Conservation (phyloP, 1,140 invertebrate genomes). For the Drosophila bipectinata region DNA sequence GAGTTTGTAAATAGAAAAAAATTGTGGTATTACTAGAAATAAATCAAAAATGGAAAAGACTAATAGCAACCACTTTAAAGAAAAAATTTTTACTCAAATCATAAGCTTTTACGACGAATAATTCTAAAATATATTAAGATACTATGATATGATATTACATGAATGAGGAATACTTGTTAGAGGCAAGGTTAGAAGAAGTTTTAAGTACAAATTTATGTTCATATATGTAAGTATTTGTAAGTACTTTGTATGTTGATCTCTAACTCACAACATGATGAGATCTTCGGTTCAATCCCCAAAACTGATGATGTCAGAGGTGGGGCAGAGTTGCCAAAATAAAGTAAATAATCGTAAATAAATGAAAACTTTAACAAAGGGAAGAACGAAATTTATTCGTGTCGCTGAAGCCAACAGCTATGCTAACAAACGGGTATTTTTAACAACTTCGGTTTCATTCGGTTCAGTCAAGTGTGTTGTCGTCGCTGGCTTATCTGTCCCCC, state of each 20-base stretch:
- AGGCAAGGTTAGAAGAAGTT: too few relatives aligned
- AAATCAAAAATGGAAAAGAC: too few relatives aligned
- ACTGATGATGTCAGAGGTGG: slow-evolving; percentile 30
- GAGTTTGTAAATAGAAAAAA: too few relatives aligned
- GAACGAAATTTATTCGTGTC: slow-evolving; percentile 15
- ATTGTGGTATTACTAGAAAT: too few relatives aligned
- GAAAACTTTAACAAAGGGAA: slow-evolving; percentile 14
- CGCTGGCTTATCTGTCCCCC: slow-evolving; percentile 51
- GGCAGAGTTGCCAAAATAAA: slow-evolving; percentile 21
- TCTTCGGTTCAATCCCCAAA: background rate
- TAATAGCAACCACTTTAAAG: too few relatives aligned
- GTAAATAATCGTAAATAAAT: slow-evolving; percentile 13
- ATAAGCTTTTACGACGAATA: too few relatives aligned
- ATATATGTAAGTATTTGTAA: background rate
- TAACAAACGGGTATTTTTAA: slow-evolving; percentile 57
- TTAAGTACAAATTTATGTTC: too few relatives aligned
- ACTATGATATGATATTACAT: too few relatives aligned
- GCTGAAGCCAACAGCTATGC: slow-evolving; percentile 21
- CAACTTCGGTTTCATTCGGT: slow-evolving; percentile 12
- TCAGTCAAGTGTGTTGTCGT: slow-evolving; percentile 45
- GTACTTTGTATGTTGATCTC: background rate
- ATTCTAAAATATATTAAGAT: too few relatives aligned
- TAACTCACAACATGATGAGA: background rate
- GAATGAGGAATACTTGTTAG: too few relatives aligned
- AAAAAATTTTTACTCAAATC: too few relatives aligned